Percentiles rank a stretch among this genome's conserved stretches.
phyloP scores from a whole-genome alignment of 2,113 vertebrate genomes.

The Anoura caudifer region DNA sequence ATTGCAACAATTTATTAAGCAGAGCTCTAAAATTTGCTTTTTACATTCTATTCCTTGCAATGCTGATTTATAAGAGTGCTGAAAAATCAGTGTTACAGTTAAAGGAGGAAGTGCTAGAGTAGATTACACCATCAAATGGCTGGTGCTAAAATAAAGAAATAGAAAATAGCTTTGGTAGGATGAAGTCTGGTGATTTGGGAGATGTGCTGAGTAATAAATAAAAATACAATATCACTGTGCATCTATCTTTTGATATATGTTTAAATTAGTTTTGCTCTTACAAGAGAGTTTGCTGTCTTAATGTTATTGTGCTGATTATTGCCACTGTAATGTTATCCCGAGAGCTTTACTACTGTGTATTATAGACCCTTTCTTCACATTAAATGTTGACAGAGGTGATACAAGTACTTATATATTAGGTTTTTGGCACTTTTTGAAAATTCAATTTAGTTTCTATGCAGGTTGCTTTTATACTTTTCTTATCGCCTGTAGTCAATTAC shows the following conservation, averaged over 20 bases:
- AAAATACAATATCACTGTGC: neutral
- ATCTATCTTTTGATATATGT: neutral
- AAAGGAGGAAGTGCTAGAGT: neutral
- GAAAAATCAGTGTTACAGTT: neutral
- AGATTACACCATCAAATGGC: neutral
- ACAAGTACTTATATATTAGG: neutral
- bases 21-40: slow-evolving; percentile 37
- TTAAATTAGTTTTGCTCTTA: neutral
- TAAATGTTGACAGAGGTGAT: neutral
- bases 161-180: neutral
- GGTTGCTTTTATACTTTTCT: neutral
- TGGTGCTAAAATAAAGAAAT: slow-evolving; percentile 1
- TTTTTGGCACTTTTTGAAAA: neutral
- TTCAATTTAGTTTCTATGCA: neutral
- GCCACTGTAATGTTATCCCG: neutral
- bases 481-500: neutral
- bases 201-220: neutral
- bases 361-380: neutral
- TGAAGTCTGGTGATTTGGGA: neutral
- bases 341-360: neutral
- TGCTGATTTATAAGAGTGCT: slow-evolving; percentile 20
- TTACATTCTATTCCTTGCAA: neutral
- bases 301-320: neutral
- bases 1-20: slow-evolving; percentile 28
- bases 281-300: neutral